Percentiles rank a stretch among this genome's conserved stretches.
phyloP scores from a whole-genome alignment of 2,113 vertebrate genomes.

The Nibea coibor region DNA sequence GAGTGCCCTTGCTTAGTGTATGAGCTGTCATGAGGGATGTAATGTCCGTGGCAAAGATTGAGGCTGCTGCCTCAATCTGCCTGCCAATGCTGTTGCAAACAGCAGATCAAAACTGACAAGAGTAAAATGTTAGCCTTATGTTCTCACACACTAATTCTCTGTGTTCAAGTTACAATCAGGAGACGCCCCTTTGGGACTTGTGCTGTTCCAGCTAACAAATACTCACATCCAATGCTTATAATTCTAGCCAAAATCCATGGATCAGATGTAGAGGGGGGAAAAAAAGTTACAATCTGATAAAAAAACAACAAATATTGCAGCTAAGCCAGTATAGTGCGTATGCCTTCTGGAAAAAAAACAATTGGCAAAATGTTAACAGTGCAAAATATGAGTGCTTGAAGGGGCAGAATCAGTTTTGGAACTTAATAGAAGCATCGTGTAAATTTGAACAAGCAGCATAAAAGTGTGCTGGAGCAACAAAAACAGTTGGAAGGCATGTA shows the following conservation, averaged over 20 bases:
- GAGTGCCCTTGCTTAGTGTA: slow-evolving; percentile 39
- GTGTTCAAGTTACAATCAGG: slow-evolving; percentile 23
- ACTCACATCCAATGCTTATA: not conserved
- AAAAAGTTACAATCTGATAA: slow-evolving; percentile 17
- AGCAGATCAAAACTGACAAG: slow-evolving; percentile 22
- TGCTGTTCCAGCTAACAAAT: not conserved
- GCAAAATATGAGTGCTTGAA: not conserved
- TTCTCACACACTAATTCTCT: slow-evolving; percentile 2
- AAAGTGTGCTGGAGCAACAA: not conserved
- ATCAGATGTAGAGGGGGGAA: not conserved
- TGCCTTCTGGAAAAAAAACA: not conserved
- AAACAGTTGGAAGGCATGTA: not conserved
- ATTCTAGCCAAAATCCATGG: not conserved
- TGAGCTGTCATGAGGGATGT: slow-evolving; percentile 23
- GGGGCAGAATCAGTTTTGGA: not conserved
- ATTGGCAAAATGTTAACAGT: slow-evolving; percentile 1
- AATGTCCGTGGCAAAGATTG: slow-evolving; percentile 18
- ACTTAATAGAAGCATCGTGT: not conserved
- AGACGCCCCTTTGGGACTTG: not conserved
- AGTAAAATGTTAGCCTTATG: slow-evolving; percentile 15
- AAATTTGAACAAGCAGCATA: slow-evolving; percentile 5
- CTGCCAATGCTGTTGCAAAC: slow-evolving; percentile 22
- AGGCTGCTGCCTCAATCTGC: slow-evolving; percentile 22
- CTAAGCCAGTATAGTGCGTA: not conserved
- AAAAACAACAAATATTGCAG: slow-evolving; percentile 5